Base-by-base conservation (phyloP, 1,140 invertebrate species). In the Stegodyphus mimosarum region DNA sequence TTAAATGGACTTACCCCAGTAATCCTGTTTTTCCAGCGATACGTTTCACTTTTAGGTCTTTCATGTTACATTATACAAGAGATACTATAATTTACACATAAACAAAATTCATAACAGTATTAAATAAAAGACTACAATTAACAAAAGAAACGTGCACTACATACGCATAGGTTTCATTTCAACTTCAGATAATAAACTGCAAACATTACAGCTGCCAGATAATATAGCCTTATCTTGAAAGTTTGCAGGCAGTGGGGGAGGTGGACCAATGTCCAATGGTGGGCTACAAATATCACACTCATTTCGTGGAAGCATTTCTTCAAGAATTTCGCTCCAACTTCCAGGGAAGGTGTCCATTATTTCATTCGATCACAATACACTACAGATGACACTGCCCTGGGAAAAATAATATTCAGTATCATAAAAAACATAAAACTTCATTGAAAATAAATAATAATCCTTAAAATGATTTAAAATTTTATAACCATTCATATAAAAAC, bases 281-380 rank as follows among this genome's bases (percentile, higher is more conserved):
- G 83, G 83, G 9, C 73, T 73, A 7, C 83, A 86, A n/a, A 86
- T 77, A 53, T 85, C 83, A 52, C 83, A 86, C 10, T 86, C 83
- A 72, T 64, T 85, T 51, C 67, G 66, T 13, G 83, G 83, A 49
- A 85, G 60, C 83, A 86, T 86, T 64, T 86, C 83, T 78, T 86
- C 74, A 52, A 86, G 50, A 53, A 86, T 77, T 52, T 85, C 83
- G 66, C 83, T 86, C 83, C 83, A 86, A 51, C 75, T 52, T 18
- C 33, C 83, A 63, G 83, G 72, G 51, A 86, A 78, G 64, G 74
- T 5, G 52, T 78, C 83, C 74, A 86, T 86, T 60, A 86, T 77
- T 69, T 71, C 18, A 52, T 15, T 70, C 17, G 15, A 55, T n/a
- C 69, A 55, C 70, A 63, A 80, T 5, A 63, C 9, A 72, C 71